Evolutionary conservation across 2,888 invertebrate species (phyloP).

Genomic region (Salticus scenicus): DNA sequence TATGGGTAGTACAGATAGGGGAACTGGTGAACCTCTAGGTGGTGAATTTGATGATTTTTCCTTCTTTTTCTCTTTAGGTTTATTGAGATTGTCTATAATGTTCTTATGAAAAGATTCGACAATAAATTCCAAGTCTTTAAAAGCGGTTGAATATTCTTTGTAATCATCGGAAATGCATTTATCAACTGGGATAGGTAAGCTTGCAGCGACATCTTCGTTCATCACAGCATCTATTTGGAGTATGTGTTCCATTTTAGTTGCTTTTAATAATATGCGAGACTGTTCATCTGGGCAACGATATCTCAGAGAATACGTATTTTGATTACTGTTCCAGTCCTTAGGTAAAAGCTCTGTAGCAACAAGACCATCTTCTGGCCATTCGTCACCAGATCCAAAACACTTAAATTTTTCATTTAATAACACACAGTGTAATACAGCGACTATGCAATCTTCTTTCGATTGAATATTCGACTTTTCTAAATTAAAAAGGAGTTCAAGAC

Average conservation of each 20-base stretch:
- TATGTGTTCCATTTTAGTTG: constrained; percentile 21
- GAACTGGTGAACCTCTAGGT: not conserved
- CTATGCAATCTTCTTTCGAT: constrained; percentile 45
- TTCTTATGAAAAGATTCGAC: not conserved
- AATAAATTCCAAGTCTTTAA: constrained; percentile 13
- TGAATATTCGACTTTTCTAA: constrained; percentile 18
- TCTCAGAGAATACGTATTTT: constrained; percentile 43
- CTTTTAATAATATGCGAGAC: constrained; percentile 23
- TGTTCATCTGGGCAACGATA: constrained; percentile 2
- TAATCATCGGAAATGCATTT: constrained; percentile 22
- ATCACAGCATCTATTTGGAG: constrained; percentile 27
- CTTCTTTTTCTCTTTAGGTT: too few species aligned
- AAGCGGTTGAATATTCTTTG: constrained; percentile 25
- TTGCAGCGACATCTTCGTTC: constrained; percentile 27
- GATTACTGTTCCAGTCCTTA: constrained; percentile 40
- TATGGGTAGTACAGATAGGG: not conserved
- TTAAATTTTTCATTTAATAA: constrained; percentile 37
- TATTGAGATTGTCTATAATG: too few species aligned
- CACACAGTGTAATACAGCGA: constrained; percentile 42
- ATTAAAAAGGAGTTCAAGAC: constrained; percentile 38
- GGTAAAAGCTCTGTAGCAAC: constrained; percentile 30
- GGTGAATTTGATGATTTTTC: not conserved
- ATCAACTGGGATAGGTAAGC: constrained; percentile 21
- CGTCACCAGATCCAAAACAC: constrained; percentile 46
- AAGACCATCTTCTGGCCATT: not conserved